Conservation (phyloP, 2,113 vertebrate genomes). For the Cynocephalus volans region DNA sequence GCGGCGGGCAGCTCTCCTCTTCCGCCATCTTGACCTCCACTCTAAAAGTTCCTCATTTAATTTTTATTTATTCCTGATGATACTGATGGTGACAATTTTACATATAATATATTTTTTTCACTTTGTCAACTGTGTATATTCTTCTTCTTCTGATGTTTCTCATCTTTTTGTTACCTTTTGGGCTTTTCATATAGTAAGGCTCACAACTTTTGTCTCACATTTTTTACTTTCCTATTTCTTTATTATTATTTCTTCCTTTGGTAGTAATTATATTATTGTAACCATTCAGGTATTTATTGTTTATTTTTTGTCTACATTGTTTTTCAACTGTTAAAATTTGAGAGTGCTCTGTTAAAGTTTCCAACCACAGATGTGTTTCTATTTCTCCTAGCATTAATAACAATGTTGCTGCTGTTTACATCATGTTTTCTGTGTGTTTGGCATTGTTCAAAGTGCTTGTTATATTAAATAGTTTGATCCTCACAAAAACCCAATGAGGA, state of each 20-base stretch:
- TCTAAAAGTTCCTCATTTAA: background rate
- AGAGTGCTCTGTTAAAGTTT: background rate
- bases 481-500: background rate
- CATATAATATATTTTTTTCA: background rate
- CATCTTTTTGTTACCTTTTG: background rate
- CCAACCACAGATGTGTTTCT: background rate
- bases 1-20: too few relatives aligned
- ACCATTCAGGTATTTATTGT: background rate
- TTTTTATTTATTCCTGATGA: slow-evolving; percentile 20
- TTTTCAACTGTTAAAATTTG: background rate
- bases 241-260: background rate
- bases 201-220: background rate
- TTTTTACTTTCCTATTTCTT: background rate
- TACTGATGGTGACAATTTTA: background rate
- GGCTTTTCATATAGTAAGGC: background rate
- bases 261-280: background rate
- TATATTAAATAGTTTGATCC: background rate
- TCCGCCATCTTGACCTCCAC: too few relatives aligned
- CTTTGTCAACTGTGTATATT: background rate
- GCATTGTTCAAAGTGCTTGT: background rate
- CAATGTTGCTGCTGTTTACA: background rate
- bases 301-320: slow-evolving; percentile 4
- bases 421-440: background rate
- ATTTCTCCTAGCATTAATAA: background rate
- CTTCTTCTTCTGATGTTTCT: background rate